Conservation (phyloP, 1,140 invertebrate genomes). For the Hylyphantes graminicola region DNA sequence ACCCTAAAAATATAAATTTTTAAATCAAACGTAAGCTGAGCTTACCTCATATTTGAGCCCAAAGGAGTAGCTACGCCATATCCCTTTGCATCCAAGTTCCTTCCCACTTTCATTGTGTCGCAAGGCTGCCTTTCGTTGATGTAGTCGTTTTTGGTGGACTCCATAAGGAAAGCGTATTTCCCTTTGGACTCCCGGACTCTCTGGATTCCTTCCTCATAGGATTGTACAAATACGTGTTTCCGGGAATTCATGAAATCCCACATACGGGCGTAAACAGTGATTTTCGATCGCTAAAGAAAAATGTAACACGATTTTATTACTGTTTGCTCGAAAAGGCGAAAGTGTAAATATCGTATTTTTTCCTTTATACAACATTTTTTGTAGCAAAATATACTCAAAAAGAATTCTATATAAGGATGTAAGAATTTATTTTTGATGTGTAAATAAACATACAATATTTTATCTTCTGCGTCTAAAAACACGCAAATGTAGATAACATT, state of each 20-base stretch:
- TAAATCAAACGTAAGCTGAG: background rate
- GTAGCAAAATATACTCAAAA: too few species aligned
- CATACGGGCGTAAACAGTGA: constrained; percentile 91
- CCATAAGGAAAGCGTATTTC: constrained; percentile 94
- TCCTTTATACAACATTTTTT: too few species aligned
- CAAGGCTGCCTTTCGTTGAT: constrained; percentile 92
- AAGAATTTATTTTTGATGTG: too few species aligned
- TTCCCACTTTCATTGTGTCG: constrained; percentile 93
- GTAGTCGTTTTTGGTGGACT: constrained; percentile 95
- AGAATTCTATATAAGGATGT: too few species aligned
- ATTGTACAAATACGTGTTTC: constrained; percentile 83
- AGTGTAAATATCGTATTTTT: too few species aligned
- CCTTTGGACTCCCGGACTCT: constrained; percentile 83
- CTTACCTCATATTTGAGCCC: constrained; percentile 86
- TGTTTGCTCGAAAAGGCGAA: too few species aligned
- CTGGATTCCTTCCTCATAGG: constrained; percentile 86
- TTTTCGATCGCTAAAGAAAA: constrained; percentile 82
- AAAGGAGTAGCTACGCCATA: constrained; percentile 93
- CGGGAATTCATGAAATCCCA: constrained; percentile 93
- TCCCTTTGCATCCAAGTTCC: constrained; percentile 91
- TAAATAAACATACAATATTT: too few species aligned
- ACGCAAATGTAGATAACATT: too few species aligned
- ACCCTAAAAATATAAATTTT: background rate
- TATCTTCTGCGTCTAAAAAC: too few species aligned
- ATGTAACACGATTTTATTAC: background rate